Evolutionary conservation across 53 echinoderm and acorn worm species (phyloP).

Genomic region (Echinarachnius parma): DNA sequence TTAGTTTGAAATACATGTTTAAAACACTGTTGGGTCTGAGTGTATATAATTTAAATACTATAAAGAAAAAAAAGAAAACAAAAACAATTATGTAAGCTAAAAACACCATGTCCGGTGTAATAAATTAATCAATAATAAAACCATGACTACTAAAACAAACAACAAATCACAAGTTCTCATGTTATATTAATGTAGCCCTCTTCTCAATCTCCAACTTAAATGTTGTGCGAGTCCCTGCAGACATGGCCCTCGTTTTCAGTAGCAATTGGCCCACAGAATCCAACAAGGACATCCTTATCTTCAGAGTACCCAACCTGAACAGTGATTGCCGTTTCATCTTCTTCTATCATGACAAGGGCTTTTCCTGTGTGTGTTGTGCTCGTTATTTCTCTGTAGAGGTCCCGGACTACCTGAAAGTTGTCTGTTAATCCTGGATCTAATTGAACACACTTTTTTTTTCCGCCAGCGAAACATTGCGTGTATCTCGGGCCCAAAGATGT

Average conservation of each 20-base stretch:
- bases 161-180: too few relatives aligned
- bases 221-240: not conserved
- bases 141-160: too few relatives aligned
- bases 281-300: not conserved
- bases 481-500: conserved; percentile 18
- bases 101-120: too few relatives aligned
- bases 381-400: not conserved
- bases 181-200: conserved; percentile 9
- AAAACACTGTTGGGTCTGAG: too few relatives aligned
- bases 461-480: conserved; percentile 14
- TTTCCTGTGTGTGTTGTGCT: not conserved
- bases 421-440: not conserved
- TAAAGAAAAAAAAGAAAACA: too few relatives aligned
- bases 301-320: not conserved
- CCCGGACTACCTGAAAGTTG: not conserved
- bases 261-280: not conserved
- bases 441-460: not conserved
- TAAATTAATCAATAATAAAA: too few relatives aligned
- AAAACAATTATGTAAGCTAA: too few relatives aligned
- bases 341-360: not conserved
- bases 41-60: too few relatives aligned
- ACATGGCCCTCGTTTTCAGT: not conserved
- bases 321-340: conserved; percentile 15
- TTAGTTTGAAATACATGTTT: too few relatives aligned
- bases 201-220: conserved; percentile 14